Percentiles rank a stretch among this genome's conserved stretches.
Evolutionary conservation across 2,113 vertebrate genomes (phyloP).

Genomic region (Datnioides undecimradiatus): DNA sequence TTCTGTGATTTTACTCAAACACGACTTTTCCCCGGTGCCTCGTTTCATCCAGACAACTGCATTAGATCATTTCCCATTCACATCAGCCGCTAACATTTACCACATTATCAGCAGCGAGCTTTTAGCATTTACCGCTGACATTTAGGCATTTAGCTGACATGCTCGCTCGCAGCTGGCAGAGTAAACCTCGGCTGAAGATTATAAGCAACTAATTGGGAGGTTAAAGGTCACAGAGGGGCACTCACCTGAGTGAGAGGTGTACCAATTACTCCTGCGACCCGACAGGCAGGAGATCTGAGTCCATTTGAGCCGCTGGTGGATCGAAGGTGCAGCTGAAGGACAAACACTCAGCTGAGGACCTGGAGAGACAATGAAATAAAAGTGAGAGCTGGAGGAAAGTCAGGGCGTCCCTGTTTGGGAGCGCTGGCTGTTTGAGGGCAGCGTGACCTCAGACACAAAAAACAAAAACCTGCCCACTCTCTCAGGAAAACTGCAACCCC

Average conservation of each 20-base stretch:
- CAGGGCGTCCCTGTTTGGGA: neutral
- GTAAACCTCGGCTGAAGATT: neutral
- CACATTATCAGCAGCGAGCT: neutral
- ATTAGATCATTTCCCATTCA: neutral
- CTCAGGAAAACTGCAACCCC: neutral
- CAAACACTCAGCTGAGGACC: neutral
- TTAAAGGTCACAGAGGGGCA: constrained; percentile 13
- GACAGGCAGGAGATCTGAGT: neutral
- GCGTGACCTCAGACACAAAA: constrained; percentile 18
- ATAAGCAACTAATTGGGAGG: constrained; percentile 11
- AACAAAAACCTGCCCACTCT: neutral
- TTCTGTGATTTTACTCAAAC: constrained; percentile 9
- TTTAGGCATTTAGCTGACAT: neutral
- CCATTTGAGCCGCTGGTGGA: too few species aligned
- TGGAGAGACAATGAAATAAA: neutral
- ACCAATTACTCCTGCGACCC: neutral
- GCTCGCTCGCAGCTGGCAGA: neutral
- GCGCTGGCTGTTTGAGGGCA: constrained; percentile 5
- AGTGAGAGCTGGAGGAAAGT: neutral
- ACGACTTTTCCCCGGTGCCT: neutral
- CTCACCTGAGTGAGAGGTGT: neutral
- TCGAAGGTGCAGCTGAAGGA: neutral
- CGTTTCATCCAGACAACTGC: neutral
- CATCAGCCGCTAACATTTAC: neutral
- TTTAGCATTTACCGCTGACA: constrained; percentile 23